phyloP scores from a whole-genome alignment of 2,888 invertebrate genomes.

The Papilio gigon region DNA sequence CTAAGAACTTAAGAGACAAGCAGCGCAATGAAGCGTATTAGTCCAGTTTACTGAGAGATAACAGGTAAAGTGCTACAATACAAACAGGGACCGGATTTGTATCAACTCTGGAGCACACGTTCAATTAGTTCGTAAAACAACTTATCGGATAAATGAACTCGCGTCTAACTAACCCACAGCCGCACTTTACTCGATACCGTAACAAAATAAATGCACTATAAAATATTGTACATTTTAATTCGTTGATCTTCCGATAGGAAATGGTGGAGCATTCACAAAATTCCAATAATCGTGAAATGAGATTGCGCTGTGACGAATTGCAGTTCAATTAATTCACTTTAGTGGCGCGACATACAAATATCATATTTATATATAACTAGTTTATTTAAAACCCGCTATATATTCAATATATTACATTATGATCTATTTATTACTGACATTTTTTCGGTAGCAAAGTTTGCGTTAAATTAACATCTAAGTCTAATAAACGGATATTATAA shows the following conservation, averaged over 20 bases:
- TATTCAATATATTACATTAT: slow-evolving; percentile 6
- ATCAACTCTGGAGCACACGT: slow-evolving; percentile 52
- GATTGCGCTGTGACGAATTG: slow-evolving; percentile 60
- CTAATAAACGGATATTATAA: no score
- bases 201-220: slow-evolving; percentile 55
- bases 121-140: slow-evolving; percentile 67
- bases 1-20: background rate
- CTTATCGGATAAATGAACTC: slow-evolving; percentile 55
- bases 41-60: slow-evolving; percentile 6
- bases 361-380: slow-evolving; percentile 35
- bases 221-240: slow-evolving; percentile 51
- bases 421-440: background rate
- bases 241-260: slow-evolving; percentile 55
- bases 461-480: background rate
- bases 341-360: slow-evolving; percentile 40
- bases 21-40: background rate
- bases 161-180: slow-evolving; percentile 10
- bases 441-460: background rate
- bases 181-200: slow-evolving; percentile 15
- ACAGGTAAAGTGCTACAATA: slow-evolving; percentile 16
- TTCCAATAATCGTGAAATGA: slow-evolving; percentile 57
- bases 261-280: slow-evolving; percentile 59
- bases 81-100: slow-evolving; percentile 39
- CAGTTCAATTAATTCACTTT: slow-evolving; percentile 60
- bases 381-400: slow-evolving; percentile 27